A percentile compares a stretch with the other conserved stretches of the same genome.
Evolutionary conservation across 2,113 vertebrate species (phyloP).

Genomic region (Anthoscopus minutus): DNA sequence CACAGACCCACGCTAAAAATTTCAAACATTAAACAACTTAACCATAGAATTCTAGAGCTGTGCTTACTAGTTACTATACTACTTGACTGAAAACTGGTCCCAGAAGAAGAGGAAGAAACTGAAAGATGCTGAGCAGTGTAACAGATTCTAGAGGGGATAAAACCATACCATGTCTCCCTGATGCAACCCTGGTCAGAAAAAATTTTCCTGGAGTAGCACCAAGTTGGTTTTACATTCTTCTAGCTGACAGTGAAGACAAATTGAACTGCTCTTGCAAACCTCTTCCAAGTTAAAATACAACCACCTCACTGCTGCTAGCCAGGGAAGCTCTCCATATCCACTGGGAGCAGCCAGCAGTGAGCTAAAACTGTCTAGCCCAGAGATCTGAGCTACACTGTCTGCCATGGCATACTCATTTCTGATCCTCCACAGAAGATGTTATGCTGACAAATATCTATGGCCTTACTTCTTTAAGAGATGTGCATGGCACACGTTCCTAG

Average conservation of each 20-base stretch:
- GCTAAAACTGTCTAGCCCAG: background rate
- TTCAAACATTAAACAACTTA: background rate
- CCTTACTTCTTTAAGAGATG: background rate
- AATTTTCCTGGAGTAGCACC: background rate
- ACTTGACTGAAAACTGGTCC: background rate
- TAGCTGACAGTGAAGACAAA: background rate
- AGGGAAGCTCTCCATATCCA: background rate
- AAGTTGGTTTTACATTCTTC: background rate
- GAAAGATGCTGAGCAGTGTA: background rate
- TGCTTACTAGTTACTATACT: background rate
- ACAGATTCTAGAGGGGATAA: background rate
- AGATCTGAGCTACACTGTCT: background rate
- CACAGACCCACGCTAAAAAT: background rate
- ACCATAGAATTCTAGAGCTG: background rate
- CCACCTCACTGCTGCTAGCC: background rate
- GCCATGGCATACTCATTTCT: background rate
- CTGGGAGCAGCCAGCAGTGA: background rate
- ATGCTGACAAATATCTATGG: background rate
- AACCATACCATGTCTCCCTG: background rate
- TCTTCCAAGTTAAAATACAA: background rate
- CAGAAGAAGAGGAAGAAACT: background rate
- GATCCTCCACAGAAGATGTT: background rate
- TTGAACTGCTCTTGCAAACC: background rate
- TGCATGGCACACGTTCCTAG: background rate
- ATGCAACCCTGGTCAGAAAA: background rate